Percentiles rank a stretch among this genome's conserved stretches.
These are phyloP conservation scores for Heteractis magnifica DNA, from an alignment of 92 coral and sea anemone species.

Conservation along the genomic window DNA sequence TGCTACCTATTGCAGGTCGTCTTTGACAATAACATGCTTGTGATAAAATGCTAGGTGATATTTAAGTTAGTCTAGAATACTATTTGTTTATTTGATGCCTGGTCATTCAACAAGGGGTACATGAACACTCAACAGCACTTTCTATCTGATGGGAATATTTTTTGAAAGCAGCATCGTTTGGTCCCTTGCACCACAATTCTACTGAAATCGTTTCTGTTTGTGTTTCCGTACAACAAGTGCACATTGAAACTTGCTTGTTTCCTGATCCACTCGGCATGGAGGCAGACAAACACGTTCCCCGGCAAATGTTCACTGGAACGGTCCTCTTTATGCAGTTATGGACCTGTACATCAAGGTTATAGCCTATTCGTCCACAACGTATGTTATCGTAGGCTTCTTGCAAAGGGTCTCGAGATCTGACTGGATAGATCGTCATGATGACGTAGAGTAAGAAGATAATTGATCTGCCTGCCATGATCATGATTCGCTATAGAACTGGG, in stretches of 20 bases:
- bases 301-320: conserved; percentile 47
- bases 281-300: conserved; percentile 55
- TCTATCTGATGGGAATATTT: conserved; percentile 40
- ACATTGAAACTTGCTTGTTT: conserved; percentile 26
- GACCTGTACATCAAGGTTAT: conserved; percentile 41
- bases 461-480: not conserved
- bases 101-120: conserved; percentile 6
- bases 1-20: too few relatives aligned
- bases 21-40: too few relatives aligned
- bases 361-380: conserved; percentile 45
- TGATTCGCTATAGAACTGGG: not conserved
- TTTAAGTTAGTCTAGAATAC: not conserved
- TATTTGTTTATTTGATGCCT: not conserved
- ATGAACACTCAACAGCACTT: conserved; percentile 55
- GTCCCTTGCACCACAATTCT: conserved; percentile 49
- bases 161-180: conserved; percentile 24
- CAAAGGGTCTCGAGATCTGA: conserved; percentile 27
- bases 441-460: not conserved
- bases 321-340: conserved; percentile 41
- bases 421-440: not conserved
- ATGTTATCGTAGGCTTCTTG: conserved; percentile 50
- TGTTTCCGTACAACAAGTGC: conserved; percentile 46
- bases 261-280: conserved; percentile 40
- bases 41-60: not conserved
- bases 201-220: conserved; percentile 40